Conservation (phyloP, 2,888 invertebrate genomes). For the Atethmia centrago region DNA sequence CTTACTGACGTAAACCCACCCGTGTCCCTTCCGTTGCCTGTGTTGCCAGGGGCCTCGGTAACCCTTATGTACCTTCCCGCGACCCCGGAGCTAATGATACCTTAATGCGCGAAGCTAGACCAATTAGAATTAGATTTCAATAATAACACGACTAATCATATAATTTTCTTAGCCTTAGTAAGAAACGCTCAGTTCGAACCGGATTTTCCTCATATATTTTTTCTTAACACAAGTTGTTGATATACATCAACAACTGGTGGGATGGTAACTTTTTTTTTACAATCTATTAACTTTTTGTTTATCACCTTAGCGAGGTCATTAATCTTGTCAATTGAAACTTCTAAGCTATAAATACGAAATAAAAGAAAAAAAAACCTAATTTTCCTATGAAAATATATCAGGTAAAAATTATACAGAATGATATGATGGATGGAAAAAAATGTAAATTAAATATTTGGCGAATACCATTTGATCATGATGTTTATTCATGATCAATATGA, state of each 20-base stretch:
- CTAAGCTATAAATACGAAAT: not conserved
- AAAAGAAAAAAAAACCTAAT: not conserved
- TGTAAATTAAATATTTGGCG: conserved; percentile 27
- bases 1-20: too few relatives aligned
- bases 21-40: too few relatives aligned
- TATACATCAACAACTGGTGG: too few relatives aligned
- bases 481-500: conserved; percentile 26
- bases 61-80: too few relatives aligned
- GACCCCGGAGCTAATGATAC: conserved; percentile 28
- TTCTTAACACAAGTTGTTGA: not conserved
- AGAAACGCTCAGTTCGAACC: conserved; percentile 54
- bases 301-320: conserved; percentile 31
- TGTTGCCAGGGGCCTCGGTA: too few relatives aligned
- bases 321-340: conserved; percentile 34
- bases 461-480: conserved; percentile 26
- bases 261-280: conserved; percentile 28
- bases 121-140: conserved; percentile 29
- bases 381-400: not conserved
- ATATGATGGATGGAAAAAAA: not conserved
- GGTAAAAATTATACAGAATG: conserved; percentile 11
- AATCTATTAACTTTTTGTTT: conserved; percentile 30
- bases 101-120: conserved; percentile 13
- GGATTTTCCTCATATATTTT: conserved; percentile 66
- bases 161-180: conserved; percentile 52
- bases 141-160: conserved; percentile 44